Evolutionary conservation across 2,113 vertebrate genomes (phyloP).

Genomic region (Epinephelus cyanopodus): DNA sequence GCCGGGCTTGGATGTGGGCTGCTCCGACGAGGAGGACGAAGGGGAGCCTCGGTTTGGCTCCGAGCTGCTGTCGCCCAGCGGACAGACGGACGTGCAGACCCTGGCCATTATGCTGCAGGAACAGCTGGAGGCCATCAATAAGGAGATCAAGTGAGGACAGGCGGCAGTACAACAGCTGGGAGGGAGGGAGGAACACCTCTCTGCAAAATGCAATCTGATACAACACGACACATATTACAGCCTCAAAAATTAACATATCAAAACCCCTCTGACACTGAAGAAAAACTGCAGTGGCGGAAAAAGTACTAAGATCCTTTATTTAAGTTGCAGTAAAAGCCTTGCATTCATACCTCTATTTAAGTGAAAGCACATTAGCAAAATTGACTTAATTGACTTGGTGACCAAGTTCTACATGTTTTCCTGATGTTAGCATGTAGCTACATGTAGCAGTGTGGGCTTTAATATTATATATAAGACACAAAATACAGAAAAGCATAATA

Average conservation of each 20-base stretch:
- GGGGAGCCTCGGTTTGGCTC: constrained; percentile 89
- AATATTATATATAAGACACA: too few relatives aligned
- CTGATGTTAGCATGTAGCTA: too few relatives aligned
- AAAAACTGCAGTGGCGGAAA: neutral
- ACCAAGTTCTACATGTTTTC: too few relatives aligned
- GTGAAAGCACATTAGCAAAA: neutral
- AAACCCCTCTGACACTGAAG: neutral
- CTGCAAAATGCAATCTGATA: constrained; percentile 3
- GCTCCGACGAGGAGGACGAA: constrained; percentile 91
- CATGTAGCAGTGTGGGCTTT: too few relatives aligned
- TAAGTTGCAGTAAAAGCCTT: neutral
- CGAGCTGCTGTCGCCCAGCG: constrained; percentile 91
- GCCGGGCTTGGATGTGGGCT: constrained; percentile 84
- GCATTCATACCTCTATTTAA: neutral
- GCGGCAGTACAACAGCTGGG: neutral
- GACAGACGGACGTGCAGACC: constrained; percentile 94
- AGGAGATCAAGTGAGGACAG: constrained; percentile 92
- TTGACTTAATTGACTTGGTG: neutral
- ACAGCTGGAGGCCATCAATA: constrained; percentile 95
- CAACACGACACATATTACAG: constrained; percentile 12
- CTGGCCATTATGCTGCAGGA: constrained; percentile 95
- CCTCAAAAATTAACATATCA: constrained; percentile 15
- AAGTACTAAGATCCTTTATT: neutral
- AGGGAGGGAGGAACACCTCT: neutral
- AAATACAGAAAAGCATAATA: too few relatives aligned